These are phyloP conservation scores for Crotalus helleri DNA, from an alignment of 2,113 vertebrate genomes.

Conservation along the genomic window DNA sequence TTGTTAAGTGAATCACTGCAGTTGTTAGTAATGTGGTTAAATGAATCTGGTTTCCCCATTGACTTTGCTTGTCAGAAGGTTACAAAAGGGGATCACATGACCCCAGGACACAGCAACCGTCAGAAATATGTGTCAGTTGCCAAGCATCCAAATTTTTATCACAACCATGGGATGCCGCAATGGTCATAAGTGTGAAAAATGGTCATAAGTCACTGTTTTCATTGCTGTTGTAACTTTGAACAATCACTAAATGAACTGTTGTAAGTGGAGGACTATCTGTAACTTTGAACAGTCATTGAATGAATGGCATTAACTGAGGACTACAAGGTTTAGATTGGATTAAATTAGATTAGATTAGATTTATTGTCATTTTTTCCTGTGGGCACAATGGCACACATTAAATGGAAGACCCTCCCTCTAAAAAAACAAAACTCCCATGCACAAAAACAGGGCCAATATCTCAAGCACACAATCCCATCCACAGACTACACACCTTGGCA, in stretches of 20 bases:
- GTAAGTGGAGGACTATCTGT: not conserved
- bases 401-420: not conserved
- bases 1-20: not conserved
- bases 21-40: not conserved
- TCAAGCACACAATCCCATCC: not conserved
- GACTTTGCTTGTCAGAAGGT: not conserved
- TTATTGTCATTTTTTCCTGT: too few species aligned
- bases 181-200: not conserved
- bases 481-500: not conserved
- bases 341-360: too few species aligned
- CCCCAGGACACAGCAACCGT: not conserved
- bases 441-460: not conserved
- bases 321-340: not conserved
- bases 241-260: not conserved
- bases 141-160: not conserved
- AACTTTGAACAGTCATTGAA: not conserved
- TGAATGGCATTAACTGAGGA: not conserved
- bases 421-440: not conserved
- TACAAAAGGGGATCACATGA: not conserved
- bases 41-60: not conserved
- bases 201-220: not conserved
- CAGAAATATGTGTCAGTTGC: not conserved
- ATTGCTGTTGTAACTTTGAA: not conserved
- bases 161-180: accelerated
- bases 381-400: too few species aligned